These are phyloP conservation scores for Tubulanus polymorphus DNA, from an alignment of 2,888 invertebrate genomes.

Conservation along the genomic window DNA sequence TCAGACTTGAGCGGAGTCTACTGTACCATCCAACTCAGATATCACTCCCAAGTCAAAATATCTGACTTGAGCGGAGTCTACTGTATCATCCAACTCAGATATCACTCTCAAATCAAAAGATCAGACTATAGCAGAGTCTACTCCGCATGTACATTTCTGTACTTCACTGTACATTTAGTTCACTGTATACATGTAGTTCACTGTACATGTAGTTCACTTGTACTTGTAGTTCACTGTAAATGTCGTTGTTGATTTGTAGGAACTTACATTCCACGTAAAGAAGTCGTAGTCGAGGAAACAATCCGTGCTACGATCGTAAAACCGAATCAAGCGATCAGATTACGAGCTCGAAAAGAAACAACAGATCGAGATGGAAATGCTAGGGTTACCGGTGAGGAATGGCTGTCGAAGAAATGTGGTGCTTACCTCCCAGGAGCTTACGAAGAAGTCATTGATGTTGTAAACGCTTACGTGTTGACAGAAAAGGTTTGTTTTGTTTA, in stretches of 20 bases:
- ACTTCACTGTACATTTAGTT: too few species aligned
- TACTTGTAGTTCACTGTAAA: too few species aligned
- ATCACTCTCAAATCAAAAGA: too few species aligned
- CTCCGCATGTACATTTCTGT: too few species aligned
- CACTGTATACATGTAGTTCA: too few species aligned
- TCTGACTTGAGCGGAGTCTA: too few species aligned
- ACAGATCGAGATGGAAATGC: constrained; percentile 42
- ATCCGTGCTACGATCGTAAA: constrained; percentile 54
- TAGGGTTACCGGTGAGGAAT: constrained; percentile 54
- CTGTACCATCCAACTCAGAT: too few species aligned
- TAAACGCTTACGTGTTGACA: constrained; percentile 56
- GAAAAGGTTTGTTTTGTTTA: constrained; percentile 53
- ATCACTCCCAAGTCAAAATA: too few species aligned
- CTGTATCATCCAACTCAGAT: too few species aligned
- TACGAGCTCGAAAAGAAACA: constrained; percentile 54
- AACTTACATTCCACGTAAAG: constrained; percentile 56
- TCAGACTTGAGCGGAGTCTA: too few species aligned
- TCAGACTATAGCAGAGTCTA: not conserved
- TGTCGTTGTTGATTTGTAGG: too few species aligned
- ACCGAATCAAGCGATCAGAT: constrained; percentile 55
- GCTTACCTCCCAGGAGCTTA: constrained; percentile 58
- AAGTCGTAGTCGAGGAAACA: constrained; percentile 54
- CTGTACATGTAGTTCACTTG: too few species aligned
- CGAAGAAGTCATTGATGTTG: constrained; percentile 56
- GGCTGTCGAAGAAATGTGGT: constrained; percentile 56